Evolutionary conservation across 1,140 invertebrate species (phyloP), one percentile per base, ranked within the genome.

Genomic region (Caenorhabditis inopinata): DNA sequence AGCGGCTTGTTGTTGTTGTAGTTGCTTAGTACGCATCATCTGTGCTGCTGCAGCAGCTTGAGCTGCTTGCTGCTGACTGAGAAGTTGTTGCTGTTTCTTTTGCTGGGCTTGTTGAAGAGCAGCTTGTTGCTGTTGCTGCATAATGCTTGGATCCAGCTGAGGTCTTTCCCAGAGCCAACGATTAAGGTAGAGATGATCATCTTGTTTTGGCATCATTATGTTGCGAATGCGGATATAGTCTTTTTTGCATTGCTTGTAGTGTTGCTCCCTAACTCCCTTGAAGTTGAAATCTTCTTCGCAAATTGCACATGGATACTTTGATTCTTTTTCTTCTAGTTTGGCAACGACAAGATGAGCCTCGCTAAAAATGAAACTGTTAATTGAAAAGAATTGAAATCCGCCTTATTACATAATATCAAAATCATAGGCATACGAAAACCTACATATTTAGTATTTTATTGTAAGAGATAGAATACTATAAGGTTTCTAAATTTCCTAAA

Each of bases 241-340:
- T 18, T 62, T 58, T 48, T 83, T 83, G 77, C 83, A 83, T 35
- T 35, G n/a, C 25, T 80, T 74, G 21, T 84, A 74, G 53, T 83
- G 79, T 35, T 84, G 84, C 14, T 85, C 78, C 32, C 82, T 74
- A 21, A 79, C 68, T 58, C 83, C 83, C 29, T 84, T 84, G 79
- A 84, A 78, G 5, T 78, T 62, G 68, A 86, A 79, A 14, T 81
- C 68, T 25, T 80, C 51, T 42, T 88, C 87, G 49, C 86, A 87
- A 27, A 88, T 87, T 23, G 83, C 78, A 49, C 86, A 87, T 21
- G 82, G 83, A 78, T 83, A 78, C 76, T 85, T 83, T 14, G 78
- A 49, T 32, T 77, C 78, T 16, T 76, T 53, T 32, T 87, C 84
- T 38, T 88, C 87, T 14, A 42, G 18, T 16, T 79, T 51, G n/a